Evolutionary conservation across 2,113 vertebrate genomes (phyloP).

Genomic region (Rana temporaria): DNA sequence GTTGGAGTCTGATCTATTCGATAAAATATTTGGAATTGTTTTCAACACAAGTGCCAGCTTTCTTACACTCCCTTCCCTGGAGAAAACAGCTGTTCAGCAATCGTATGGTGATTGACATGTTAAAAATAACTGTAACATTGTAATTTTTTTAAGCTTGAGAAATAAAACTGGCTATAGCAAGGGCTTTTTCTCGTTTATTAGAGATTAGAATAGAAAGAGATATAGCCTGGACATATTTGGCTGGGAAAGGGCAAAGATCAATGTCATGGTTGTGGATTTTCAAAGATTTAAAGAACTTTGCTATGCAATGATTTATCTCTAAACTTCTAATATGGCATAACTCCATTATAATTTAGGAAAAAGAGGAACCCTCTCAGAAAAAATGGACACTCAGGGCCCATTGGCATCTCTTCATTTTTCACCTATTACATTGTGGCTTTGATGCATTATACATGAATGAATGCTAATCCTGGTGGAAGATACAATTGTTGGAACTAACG

Average conservation of each 20-base stretch:
- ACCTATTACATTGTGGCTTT: too few species aligned
- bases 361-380: too few species aligned
- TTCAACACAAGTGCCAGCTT: not conserved
- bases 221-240: not conserved
- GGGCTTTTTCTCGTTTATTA: not conserved
- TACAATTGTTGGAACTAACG: too few species aligned
- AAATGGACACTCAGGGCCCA: too few species aligned
- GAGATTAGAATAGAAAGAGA: not conserved
- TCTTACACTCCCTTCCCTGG: not conserved
- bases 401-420: too few species aligned
- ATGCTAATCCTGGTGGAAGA: too few species aligned
- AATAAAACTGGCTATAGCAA: conserved; percentile 2
- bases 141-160: not conserved
- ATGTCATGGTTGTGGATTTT: not conserved
- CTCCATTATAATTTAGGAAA: too few species aligned
- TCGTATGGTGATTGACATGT: conserved; percentile 14
- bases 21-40: conserved; percentile 29
- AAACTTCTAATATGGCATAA: too few species aligned
- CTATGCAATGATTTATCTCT: too few species aligned
- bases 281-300: not conserved
- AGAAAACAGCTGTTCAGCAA: conserved; percentile 21
- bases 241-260: not conserved
- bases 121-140: conserved; percentile 18
- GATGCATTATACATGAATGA: too few species aligned
- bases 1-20: conserved; percentile 18